Base-by-base conservation (phyloP, 2,888 invertebrate genomes). In the Dinocampus coccinellae region DNA sequence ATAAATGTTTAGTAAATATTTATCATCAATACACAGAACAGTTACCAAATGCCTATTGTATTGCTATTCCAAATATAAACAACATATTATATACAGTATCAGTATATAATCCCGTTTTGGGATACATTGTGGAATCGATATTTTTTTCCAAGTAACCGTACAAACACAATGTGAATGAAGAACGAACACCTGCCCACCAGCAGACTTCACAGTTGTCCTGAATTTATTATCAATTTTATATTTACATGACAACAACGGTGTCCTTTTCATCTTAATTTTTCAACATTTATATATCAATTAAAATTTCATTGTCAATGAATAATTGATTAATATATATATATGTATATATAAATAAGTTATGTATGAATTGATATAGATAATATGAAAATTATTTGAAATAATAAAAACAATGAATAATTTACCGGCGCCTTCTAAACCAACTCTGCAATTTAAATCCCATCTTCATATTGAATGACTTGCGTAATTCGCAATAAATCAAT, bases 141-240 rank as follows among this genome's bases (percentile, higher is more conserved):
- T 71, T 66, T n/a, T n/a, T 71, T 71, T 66, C 66, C 66, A 42
- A 24, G 55, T 71, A 71, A 71, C 66, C 61, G 66, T 71, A 70
- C 61, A 29, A 52, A 29, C 29, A 39, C 57, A 39, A 29, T 53
- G 47, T 20, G 7, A 36, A 34, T n/a, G 26, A 36, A 55, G 9
- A 39, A 39, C 39, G 26, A 33, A 53, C 55, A 65, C 65, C 65
- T 55, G 65, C 65, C n/a, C 29, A 10, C 53, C 36, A 55, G 39
- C 29, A 47, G 42, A 62, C 24, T 16, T 29, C n/a, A 10, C 29
- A 52, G 26, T 36, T 39, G 36, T 55, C 26, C 55, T 58, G 58
- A 33, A 58, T 58, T 58, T 34, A 4, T 58, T 58, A 16, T 20
- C 9, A 16, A 33, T 16, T 33, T 47, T 47, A 47, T 58, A 16